Evolutionary conservation across 2,888 invertebrate genomes (phyloP), one percentile per base, ranked within the genome.

Genomic region (Disparrhopalites patrizii): DNA sequence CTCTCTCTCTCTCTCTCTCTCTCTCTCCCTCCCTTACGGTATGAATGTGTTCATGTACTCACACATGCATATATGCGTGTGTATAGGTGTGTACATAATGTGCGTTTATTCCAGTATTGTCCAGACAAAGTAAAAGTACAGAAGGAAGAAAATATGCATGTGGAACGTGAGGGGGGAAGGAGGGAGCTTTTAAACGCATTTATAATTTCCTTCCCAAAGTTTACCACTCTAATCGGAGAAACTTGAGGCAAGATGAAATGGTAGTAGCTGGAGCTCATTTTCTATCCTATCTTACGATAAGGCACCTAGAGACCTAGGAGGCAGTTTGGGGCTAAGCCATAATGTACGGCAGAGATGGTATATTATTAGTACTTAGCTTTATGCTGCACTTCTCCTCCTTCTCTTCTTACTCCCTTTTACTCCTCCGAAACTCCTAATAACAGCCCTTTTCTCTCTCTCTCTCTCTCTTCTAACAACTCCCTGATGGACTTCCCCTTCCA

Each of bases 221-320:
- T 47, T 47, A 47, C 47, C 47, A 47, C 47, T 47, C 47, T 47
- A 47, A 47, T 47, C 47, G 47, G 47, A 47, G 47, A 47, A 23
- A 47, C 47, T 47, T 47, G 47, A 47, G 47, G 47, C 23, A n/a
- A 40, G 40, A 40, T 18, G 47, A 47, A 23, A 47, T 47, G 47
- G 47, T 47, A 23, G 47, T 10, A 36, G 36, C 36, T 47, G 8
- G 47, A 47, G 47, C 47, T 47, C 47, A 47, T 47, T 47, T 47
- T 18, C 47, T 25, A 20, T 47, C 47, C 7, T 47, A 23, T 23
- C 20, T 47, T 47, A 47, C 25, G 23, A 47, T 47, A 47, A 47
- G 47, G 25, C 47, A 25, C 47, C 25, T 18, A 15, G 47, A 47
- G 47, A 47, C 47, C n/a, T n/a, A n/a, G n/a, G 25, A 47, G 47